These are phyloP conservation scores for Cylloceria caligata DNA, from an alignment of 2,888 invertebrate genomes.

Conservation along the genomic window DNA sequence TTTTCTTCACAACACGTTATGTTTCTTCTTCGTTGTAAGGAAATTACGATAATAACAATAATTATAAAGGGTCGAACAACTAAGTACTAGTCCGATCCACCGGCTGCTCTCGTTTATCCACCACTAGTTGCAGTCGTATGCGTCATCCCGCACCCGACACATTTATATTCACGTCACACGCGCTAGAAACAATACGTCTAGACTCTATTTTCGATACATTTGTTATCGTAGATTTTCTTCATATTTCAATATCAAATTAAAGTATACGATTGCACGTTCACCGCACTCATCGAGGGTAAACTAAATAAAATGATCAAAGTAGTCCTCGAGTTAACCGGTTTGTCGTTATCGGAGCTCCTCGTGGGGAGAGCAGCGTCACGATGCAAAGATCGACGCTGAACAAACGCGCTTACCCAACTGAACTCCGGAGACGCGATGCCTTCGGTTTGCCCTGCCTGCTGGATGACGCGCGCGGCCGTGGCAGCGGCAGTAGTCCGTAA, in stretches of 20 bases:
- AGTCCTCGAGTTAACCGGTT: not conserved
- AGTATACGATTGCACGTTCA: not conserved
- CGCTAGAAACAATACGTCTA: not conserved
- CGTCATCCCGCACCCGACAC: slow-evolving; percentile 56
- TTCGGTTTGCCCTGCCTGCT: slow-evolving; percentile 68
- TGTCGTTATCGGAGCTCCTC: slow-evolving; percentile 12
- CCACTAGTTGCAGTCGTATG: slow-evolving; percentile 60
- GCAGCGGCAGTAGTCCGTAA: slow-evolving; percentile 61
- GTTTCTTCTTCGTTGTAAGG: slow-evolving; percentile 17
- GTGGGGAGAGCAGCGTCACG: slow-evolving; percentile 33
- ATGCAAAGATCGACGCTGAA: slow-evolving; percentile 67
- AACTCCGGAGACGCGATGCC: slow-evolving; percentile 72
- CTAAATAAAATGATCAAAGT: slow-evolving; percentile 1
- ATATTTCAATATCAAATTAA: not conserved
- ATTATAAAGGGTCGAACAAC: slow-evolving; percentile 27
- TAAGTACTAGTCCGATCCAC: slow-evolving; percentile 18
- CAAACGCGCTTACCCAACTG: slow-evolving; percentile 76
- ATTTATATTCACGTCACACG: slow-evolving; percentile 30
- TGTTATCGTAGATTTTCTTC: not conserved
- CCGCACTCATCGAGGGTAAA: not conserved
- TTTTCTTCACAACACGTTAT: slow-evolving; percentile 32
- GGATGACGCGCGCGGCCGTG: slow-evolving; percentile 32
- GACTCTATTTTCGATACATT: not conserved
- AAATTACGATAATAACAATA: slow-evolving; percentile 14
- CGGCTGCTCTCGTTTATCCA: slow-evolving; percentile 58